Percentiles rank a stretch among this genome's conserved stretches.
Evolutionary conservation across 1,140 invertebrate genomes (phyloP).

Genomic region (Drosophila mauritiana): DNA sequence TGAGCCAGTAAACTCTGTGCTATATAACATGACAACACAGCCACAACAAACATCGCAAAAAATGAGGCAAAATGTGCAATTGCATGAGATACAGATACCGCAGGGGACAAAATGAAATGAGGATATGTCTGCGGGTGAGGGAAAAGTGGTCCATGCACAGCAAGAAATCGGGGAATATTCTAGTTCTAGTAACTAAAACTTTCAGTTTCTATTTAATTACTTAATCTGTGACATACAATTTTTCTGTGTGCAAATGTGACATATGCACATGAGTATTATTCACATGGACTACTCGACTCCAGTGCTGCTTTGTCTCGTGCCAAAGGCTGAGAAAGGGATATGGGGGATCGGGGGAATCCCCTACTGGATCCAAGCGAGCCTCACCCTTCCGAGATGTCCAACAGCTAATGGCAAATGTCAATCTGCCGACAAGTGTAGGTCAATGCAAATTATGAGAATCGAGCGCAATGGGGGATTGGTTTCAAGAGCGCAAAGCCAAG

Average conservation of each 20-base stretch:
- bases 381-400: constrained; percentile 27
- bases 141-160: background rate
- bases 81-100: constrained; percentile 3
- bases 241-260: constrained; percentile 22
- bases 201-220: too few species aligned
- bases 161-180: background rate
- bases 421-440: constrained; percentile 43
- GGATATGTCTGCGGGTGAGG: background rate
- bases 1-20: constrained; percentile 59
- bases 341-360: background rate
- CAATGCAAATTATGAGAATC: constrained; percentile 57
- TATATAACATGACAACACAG: constrained; percentile 40
- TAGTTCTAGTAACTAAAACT: too few species aligned
- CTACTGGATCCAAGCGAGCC: background rate
- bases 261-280: constrained; percentile 21
- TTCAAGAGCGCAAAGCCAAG: constrained; percentile 11
- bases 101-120: background rate
- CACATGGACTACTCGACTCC: background rate
- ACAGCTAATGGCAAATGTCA: constrained; percentile 42
- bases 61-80: constrained; percentile 24
- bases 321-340: background rate
- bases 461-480: constrained; percentile 6
- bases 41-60: constrained; percentile 27
- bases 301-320: constrained; percentile 17
- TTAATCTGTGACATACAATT: background rate